Percentiles rank a stretch among this genome's conserved stretches.
These are phyloP conservation scores for Petrolisthes manimaculis DNA, from an alignment of 2,888 invertebrate species.

Conservation along the genomic window DNA sequence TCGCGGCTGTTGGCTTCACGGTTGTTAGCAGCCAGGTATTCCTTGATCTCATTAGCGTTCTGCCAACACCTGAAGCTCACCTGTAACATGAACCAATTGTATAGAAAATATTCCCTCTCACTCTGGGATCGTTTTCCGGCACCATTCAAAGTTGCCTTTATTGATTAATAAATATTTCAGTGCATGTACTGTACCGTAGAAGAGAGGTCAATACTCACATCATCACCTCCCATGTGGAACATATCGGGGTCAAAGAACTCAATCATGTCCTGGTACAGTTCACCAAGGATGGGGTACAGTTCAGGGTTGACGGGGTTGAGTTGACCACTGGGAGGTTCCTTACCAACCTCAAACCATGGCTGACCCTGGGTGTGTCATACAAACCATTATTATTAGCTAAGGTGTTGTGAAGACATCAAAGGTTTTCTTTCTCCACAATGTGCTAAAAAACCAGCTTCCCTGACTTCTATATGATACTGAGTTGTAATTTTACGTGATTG, in stretches of 20 bases:
- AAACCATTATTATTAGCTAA: too few species aligned
- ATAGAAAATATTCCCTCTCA: too few species aligned
- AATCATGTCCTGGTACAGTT: conserved; percentile 52
- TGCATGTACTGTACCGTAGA: neutral
- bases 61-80: conserved; percentile 66
- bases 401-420: too few species aligned
- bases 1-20: conserved; percentile 65
- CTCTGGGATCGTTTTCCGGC: neutral
- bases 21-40: conserved; percentile 75
- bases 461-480: too few species aligned
- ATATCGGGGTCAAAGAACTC: conserved; percentile 55
- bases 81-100: conserved; percentile 13
- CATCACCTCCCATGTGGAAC: conserved; percentile 59
- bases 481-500: too few species aligned
- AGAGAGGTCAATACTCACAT: conserved; percentile 23
- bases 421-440: too few species aligned
- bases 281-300: conserved; percentile 52
- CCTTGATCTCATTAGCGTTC: conserved; percentile 68
- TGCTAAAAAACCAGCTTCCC: too few species aligned
- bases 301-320: conserved; percentile 57
- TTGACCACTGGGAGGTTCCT: conserved; percentile 46
- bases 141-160: neutral
- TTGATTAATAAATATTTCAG: neutral
- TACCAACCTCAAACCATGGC: conserved; percentile 75
- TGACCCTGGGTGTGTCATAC: conserved; percentile 67